A percentile compares a stretch with the other conserved stretches of the same genome.
Conservation (phyloP, 1,140 invertebrate species). For the Saccostrea cuccullata region DNA sequence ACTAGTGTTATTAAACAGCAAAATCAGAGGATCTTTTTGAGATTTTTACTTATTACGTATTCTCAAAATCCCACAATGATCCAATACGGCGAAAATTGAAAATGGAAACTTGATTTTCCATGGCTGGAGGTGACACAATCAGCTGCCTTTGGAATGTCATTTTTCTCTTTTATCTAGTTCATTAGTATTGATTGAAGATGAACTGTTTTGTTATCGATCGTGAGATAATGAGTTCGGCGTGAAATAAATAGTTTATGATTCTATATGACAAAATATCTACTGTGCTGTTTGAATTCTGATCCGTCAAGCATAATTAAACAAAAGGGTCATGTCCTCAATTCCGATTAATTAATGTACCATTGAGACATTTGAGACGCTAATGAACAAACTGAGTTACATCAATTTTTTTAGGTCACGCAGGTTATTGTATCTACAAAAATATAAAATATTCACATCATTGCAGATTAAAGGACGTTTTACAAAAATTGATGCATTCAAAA, state of each 20-base stretch:
- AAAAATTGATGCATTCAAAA: too few species aligned
- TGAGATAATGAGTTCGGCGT: not conserved
- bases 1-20: too few species aligned
- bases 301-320: not conserved
- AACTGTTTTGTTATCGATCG: slow-evolving; percentile 11
- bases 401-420: slow-evolving; percentile 11
- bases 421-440: too few species aligned
- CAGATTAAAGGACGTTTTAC: too few species aligned
- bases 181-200: not conserved
- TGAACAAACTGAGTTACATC: not conserved
- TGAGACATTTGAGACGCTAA: not conserved
- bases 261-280: not conserved
- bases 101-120: not conserved
- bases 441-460: too few species aligned
- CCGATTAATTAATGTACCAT: not conserved
- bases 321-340: not conserved
- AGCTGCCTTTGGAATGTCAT: not conserved
- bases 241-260: slow-evolving; percentile 21
- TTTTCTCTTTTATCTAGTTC: not conserved
- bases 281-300: slow-evolving; percentile 3
- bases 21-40: too few species aligned
- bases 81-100: not conserved
- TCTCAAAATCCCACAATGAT: not conserved
- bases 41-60: not conserved
- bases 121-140: not conserved